phyloP scores from a whole-genome alignment of 2,797 vertebrate species.

The Urophycis tenuis region DNA sequence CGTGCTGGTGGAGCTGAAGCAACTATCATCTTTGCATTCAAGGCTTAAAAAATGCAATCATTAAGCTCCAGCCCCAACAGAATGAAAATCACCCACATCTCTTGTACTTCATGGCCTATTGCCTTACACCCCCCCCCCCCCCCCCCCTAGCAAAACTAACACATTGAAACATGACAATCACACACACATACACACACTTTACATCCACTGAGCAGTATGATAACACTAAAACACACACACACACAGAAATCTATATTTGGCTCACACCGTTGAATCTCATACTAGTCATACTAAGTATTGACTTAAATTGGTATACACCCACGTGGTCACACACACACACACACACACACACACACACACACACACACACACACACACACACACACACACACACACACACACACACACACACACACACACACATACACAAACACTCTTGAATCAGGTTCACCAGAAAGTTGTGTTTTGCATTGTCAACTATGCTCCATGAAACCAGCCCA shows the following conservation, averaged over 20 bases:
- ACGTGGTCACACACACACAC: no score
- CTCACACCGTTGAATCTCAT: background rate
- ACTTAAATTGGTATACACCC: background rate
- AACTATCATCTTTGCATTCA: conserved; percentile 17
- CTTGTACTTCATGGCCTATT: background rate
- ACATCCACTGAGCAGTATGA: background rate
- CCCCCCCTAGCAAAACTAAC: background rate
- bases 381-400: background rate
- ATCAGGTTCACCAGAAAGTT: background rate
- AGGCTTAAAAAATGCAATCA: conserved; percentile 27
- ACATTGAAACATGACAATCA: background rate
- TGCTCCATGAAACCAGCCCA: conserved; percentile 18
- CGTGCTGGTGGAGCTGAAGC: background rate
- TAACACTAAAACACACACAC: background rate
- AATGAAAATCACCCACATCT: conserved; percentile 18
- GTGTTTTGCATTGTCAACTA: background rate
- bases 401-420: background rate
- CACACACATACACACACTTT: background rate
- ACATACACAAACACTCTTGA: background rate
- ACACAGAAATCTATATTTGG: background rate
- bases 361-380: background rate
- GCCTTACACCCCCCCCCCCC: no score
- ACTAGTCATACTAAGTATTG: background rate
- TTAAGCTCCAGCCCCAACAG: conserved; percentile 17
- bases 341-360: background rate